phyloP scores from a whole-genome alignment of 2,888 invertebrate genomes.

The Nemotelus nigrinus region DNA sequence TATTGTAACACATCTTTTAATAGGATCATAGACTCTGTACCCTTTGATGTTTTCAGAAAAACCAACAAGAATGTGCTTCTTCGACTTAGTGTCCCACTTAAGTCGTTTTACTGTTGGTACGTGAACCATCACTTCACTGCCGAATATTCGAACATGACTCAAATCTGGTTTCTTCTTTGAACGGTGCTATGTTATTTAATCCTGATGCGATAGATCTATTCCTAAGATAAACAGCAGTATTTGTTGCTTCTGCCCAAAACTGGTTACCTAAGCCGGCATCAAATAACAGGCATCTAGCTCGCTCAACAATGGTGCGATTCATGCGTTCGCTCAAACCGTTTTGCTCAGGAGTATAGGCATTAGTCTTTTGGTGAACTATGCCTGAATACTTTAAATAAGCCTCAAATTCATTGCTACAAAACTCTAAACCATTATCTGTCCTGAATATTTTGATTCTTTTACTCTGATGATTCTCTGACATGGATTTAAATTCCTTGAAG shows the following conservation, averaged over 20 bases:
- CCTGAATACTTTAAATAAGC: no score
- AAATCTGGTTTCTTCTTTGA: constrained; percentile 57
- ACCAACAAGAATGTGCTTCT: constrained; percentile 57
- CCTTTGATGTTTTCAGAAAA: constrained; percentile 56
- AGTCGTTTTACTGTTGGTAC: constrained; percentile 56
- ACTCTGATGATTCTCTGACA: no score
- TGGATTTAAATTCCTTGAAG: no score
- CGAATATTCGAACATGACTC: constrained; percentile 59
- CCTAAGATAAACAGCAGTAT: constrained; percentile 51
- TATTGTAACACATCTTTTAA: constrained; percentile 16
- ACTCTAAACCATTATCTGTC: no score
- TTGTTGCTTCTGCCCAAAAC: constrained; percentile 52
- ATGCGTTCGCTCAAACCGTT: no score
- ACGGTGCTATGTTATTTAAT: constrained; percentile 57
- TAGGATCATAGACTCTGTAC: constrained; percentile 50
- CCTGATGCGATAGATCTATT: constrained; percentile 42
- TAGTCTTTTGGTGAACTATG: no score
- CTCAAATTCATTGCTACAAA: no score
- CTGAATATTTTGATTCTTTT: no score
- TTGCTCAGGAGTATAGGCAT: no score
- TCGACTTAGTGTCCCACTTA: constrained; percentile 57
- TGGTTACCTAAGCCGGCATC: no score
- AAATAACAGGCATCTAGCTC: no score
- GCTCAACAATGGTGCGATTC: no score
- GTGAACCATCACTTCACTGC: constrained; percentile 56